Percentiles rank a stretch among this genome's conserved stretches.
phyloP scores from a whole-genome alignment of 2,113 vertebrate genomes.

The Ptilorrhoa leucosticta region DNA sequence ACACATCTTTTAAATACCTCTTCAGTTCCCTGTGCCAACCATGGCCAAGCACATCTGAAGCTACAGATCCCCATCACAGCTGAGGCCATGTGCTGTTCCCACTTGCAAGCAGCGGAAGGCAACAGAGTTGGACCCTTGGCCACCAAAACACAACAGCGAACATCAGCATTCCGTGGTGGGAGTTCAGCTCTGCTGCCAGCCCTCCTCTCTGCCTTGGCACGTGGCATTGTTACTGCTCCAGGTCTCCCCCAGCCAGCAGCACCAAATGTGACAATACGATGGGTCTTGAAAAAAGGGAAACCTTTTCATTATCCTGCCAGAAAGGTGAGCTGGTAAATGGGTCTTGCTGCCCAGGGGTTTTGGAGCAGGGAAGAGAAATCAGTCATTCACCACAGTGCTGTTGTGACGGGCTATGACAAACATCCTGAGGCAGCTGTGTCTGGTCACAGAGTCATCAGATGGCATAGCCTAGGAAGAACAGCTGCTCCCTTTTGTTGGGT shows the following conservation, averaged over 20 bases:
- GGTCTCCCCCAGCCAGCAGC: background rate
- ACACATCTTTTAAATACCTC: background rate
- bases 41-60: background rate
- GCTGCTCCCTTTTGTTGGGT: slow-evolving; percentile 11
- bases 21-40: background rate
- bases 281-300: background rate
- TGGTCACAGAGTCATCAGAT: background rate
- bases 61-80: background rate
- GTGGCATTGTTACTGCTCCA: background rate
- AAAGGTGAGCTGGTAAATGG: background rate
- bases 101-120: background rate
- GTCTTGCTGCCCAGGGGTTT: background rate
- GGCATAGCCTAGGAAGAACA: background rate
- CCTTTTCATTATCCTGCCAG: background rate
- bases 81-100: background rate
- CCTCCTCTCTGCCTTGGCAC: background rate
- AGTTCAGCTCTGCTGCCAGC: background rate
- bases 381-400: background rate
- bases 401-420: background rate
- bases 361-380: background rate
- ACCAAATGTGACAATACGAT: background rate
- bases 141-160: background rate
- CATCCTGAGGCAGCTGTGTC: background rate
- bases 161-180: background rate
- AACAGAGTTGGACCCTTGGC: background rate